A percentile compares a stretch with the other conserved stretches of the same genome.
phyloP scores from a whole-genome alignment of 2,797 vertebrate genomes.

The Sphenopsis melanotis region DNA sequence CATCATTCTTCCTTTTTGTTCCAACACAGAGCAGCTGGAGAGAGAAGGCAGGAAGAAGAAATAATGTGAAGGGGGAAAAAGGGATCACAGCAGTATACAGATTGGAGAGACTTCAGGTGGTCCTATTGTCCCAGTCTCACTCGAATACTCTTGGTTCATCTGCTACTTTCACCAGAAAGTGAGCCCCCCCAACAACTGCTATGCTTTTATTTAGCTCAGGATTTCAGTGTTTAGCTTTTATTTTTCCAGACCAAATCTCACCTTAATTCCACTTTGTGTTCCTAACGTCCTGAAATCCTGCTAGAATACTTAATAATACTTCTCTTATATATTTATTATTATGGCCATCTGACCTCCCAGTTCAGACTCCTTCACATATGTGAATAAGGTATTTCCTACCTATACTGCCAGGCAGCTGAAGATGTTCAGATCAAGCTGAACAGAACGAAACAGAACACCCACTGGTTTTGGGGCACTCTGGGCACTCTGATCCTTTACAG shows the following conservation, averaged over 20 bases:
- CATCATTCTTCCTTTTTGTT: background rate
- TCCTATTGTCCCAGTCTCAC: background rate
- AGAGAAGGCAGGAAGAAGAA: background rate
- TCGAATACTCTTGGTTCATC: background rate
- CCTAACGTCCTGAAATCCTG: background rate
- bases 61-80: background rate
- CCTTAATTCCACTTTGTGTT: background rate
- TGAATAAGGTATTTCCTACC: background rate
- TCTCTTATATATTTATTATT: background rate
- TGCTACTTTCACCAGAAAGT: background rate
- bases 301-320: background rate
- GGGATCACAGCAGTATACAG: background rate
- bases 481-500: background rate
- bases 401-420: background rate
- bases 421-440: background rate
- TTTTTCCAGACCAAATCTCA: background rate
- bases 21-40: background rate
- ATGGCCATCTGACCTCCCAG: background rate
- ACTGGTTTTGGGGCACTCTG: background rate
- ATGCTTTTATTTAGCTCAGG: background rate
- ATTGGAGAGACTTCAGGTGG: background rate
- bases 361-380: background rate
- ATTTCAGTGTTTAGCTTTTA: background rate
- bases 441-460: background rate
- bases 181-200: background rate